A percentile compares a stretch with the other conserved stretches of the same genome.
phyloP scores from a whole-genome alignment of 2,797 vertebrate species.

The Atherinosoma microstoma region DNA sequence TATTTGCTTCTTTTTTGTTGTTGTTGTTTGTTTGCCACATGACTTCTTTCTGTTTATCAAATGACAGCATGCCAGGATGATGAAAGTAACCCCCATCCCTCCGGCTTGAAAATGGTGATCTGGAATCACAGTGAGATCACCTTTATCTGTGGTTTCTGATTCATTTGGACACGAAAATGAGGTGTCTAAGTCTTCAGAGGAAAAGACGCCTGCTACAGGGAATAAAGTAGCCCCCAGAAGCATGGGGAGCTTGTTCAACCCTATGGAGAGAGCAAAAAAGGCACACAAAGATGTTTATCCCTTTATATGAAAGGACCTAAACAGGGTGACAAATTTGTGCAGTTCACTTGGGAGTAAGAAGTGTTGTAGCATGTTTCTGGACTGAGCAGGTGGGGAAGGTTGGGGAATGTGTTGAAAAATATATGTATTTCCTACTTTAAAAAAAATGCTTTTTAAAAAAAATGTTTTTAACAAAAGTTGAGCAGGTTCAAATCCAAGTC shows the following conservation, averaged over 20 bases:
- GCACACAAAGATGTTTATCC: constrained; percentile 76
- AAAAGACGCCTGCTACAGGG: constrained; percentile 84
- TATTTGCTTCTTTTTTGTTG: not conserved
- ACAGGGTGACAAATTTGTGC: constrained; percentile 52
- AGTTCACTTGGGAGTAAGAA: constrained; percentile 86
- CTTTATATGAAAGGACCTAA: constrained; percentile 36
- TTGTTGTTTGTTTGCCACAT: constrained; percentile 22
- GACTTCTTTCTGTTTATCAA: constrained; percentile 12
- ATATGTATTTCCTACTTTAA: not conserved
- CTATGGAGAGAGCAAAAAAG: constrained; percentile 84
- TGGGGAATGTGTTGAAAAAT: constrained; percentile 11
- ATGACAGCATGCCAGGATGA: constrained; percentile 61
- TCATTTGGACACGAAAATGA: constrained; percentile 75
- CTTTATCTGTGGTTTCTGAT: constrained; percentile 76
- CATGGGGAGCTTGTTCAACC: constrained; percentile 85
- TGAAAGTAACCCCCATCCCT: constrained; percentile 86
- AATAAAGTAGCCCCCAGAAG: constrained; percentile 87
- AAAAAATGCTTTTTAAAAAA: not conserved
- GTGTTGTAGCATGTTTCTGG: constrained; percentile 42
- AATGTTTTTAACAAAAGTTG: not conserved
- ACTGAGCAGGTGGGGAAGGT: constrained; percentile 13
- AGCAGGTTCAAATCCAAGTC: constrained; percentile 22
- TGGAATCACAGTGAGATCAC: constrained; percentile 69
- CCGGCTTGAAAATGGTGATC: constrained; percentile 52
- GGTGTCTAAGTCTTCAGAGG: constrained; percentile 81